Percentiles rank a stretch among this genome's conserved stretches.
Conservation (phyloP, 2,888 invertebrate genomes). For the Diaprepes abbreviatus region DNA sequence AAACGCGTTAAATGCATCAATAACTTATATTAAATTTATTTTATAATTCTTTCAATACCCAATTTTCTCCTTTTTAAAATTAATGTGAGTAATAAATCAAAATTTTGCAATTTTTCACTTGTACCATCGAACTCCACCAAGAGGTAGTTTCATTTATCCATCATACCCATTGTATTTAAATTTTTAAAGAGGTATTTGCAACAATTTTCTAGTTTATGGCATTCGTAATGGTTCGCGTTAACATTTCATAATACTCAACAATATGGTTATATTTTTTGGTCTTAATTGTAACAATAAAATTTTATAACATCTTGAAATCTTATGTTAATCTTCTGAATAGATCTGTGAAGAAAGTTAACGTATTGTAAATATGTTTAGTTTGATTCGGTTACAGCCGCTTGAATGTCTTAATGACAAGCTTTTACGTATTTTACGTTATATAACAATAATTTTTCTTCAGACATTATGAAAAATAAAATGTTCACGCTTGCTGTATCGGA, state of each 20-base stretch:
- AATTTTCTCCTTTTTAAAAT: too few relatives aligned
- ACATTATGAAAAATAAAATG: too few relatives aligned
- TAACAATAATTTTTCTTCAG: too few relatives aligned
- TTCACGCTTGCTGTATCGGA: too few relatives aligned
- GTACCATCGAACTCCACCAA: neutral
- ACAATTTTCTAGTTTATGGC: neutral
- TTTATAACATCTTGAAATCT: neutral
- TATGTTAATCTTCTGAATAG: neutral
- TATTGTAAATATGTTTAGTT: neutral
- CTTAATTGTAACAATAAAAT: slow-evolving; percentile 2
- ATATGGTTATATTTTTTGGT: neutral
- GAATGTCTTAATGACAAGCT: too few relatives aligned
- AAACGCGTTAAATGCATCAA: too few relatives aligned
- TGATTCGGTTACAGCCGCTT: neutral
- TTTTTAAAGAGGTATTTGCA: neutral
- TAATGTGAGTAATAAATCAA: too few relatives aligned
- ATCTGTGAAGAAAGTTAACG: slow-evolving; percentile 2
- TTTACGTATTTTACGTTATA: too few relatives aligned
- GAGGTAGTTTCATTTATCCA: too few relatives aligned
- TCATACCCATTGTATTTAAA: neutral
- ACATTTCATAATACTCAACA: neutral
- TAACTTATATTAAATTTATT: too few relatives aligned
- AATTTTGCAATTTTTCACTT: neutral
- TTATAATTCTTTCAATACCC: too few relatives aligned
- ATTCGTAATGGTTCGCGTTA: neutral